Evolutionary conservation across 2,113 vertebrate species (phyloP).

Genomic region (Protomyctophum bolini): DNA sequence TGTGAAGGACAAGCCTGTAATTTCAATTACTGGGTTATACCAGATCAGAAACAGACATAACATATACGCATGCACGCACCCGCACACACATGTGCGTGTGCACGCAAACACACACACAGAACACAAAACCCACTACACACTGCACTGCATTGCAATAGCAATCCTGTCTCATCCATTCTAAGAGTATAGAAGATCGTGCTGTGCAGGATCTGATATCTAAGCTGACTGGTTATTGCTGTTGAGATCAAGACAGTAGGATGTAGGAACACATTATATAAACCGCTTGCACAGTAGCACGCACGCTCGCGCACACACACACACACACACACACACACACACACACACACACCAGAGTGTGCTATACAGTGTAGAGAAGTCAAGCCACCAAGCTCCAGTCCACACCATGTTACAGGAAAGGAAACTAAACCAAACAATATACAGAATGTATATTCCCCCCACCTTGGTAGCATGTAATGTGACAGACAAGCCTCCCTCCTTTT

Average conservation of each 20-base stretch:
- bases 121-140: conserved; percentile 4
- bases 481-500: no score
- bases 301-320: neutral
- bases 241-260: conserved; percentile 52
- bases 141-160: conserved; percentile 4
- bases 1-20: no score
- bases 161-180: conserved; percentile 46
- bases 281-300: neutral
- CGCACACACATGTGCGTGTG: conserved; percentile 8
- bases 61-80: neutral
- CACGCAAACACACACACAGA: conserved; percentile 14
- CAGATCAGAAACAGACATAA: neutral
- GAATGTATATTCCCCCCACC: no score
- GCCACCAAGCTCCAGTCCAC: no score
- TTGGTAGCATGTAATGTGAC: no score
- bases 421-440: no score
- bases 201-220: conserved; percentile 43
- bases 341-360: neutral
- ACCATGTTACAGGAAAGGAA: no score
- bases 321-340: neutral
- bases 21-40: no score
- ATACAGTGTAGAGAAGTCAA: neutral
- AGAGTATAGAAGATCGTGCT: conserved; percentile 31
- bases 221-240: conserved; percentile 38
- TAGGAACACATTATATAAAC: conserved; percentile 34